Percentiles rank a stretch among this genome's conserved stretches.
Conservation (phyloP, 2,113 vertebrate genomes). For the Hydrolagus affinis region DNA sequence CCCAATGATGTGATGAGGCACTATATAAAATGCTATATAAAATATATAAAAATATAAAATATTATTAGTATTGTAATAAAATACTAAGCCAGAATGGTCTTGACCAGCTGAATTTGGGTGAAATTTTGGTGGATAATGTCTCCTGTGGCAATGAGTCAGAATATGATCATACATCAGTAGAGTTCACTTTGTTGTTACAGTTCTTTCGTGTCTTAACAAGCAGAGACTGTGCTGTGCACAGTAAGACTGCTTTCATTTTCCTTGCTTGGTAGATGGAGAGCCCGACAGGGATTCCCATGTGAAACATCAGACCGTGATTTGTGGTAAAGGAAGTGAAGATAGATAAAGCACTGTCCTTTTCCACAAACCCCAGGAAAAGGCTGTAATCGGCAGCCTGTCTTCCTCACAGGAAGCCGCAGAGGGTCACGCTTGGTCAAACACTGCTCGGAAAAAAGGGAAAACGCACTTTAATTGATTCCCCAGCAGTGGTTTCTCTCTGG, state of each 20-base stretch:
- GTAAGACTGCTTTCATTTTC: not conserved
- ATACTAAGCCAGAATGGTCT: too few relatives aligned
- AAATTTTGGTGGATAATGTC: too few relatives aligned
- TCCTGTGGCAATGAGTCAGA: too few relatives aligned
- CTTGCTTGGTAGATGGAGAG: not conserved
- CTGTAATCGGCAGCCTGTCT: not conserved
- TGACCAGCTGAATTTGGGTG: too few relatives aligned
- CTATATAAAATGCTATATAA: too few relatives aligned
- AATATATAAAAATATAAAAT: too few relatives aligned
- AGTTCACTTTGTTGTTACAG: not conserved
- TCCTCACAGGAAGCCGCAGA: not conserved
- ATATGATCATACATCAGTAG: not conserved
- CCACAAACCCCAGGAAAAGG: not conserved
- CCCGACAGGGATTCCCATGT: not conserved
- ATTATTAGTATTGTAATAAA: too few relatives aligned
- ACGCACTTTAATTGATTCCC: not conserved
- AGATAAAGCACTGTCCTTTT: not conserved
- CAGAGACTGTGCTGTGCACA: not conserved
- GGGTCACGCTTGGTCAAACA: not conserved
- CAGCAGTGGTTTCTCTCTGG: not conserved
- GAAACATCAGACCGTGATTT: not conserved
- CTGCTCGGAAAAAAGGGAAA: not conserved
- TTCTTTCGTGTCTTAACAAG: not conserved
- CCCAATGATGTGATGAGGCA: too few relatives aligned
- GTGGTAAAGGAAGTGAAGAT: not conserved